Conservation (phyloP, 2,113 vertebrate species). For the Pachypanchax playfairii region DNA sequence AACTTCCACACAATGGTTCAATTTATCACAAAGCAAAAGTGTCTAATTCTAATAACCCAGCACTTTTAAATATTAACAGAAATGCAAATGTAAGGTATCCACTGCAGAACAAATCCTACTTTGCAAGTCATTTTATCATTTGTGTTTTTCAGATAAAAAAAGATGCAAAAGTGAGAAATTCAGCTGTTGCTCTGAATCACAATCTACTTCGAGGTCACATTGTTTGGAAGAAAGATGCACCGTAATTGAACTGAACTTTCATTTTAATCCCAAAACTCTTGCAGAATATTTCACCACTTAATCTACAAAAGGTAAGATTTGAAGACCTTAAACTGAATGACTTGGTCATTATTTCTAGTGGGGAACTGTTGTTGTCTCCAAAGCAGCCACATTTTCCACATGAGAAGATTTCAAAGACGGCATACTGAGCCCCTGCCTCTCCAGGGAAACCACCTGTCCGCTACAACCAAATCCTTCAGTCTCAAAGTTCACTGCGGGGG, state of each 20-base stretch:
- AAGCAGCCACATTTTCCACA: constrained; percentile 71
- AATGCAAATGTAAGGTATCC: not conserved
- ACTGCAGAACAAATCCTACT: not conserved
- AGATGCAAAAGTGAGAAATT: not conserved
- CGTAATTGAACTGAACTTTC: constrained; percentile 12
- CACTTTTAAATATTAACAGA: not conserved
- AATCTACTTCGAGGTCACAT: constrained; percentile 23
- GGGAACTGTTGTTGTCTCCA: constrained; percentile 51
- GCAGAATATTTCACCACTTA: constrained; percentile 16
- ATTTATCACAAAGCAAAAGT: not conserved
- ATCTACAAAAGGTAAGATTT: constrained; percentile 1
- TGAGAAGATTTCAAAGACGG: constrained; percentile 70
- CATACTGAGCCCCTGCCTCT: constrained; percentile 47
- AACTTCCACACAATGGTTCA: too few species aligned
- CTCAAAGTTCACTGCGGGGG: constrained; percentile 65
- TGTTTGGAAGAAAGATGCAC: constrained; percentile 14
- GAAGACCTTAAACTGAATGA: constrained; percentile 6
- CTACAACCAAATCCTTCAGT: constrained; percentile 57
- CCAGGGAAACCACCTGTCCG: constrained; percentile 72
- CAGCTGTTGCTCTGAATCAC: not conserved
- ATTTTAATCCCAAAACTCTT: constrained; percentile 10
- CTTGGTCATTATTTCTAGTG: constrained; percentile 27
- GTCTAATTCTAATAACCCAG: not conserved
- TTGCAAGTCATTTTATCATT: constrained; percentile 30
- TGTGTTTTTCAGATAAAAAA: not conserved